Base-by-base conservation (phyloP, 2,797 vertebrate genomes). In the Huso huso region DNA sequence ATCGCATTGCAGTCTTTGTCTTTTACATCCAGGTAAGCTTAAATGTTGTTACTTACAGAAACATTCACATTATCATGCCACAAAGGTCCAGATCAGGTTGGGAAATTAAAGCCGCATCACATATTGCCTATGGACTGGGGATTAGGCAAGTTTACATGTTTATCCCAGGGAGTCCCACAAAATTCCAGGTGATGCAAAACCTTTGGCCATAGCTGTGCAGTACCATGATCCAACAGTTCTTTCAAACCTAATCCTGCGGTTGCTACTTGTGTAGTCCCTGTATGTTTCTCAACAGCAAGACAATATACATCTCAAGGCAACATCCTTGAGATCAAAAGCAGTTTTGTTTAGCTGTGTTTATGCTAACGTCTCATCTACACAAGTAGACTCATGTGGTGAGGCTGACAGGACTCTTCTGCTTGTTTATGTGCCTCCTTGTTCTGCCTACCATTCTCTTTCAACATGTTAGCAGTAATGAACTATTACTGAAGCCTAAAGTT, bases 231-330 rank as follows among this genome's bases (percentile, higher is more conserved):
- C 63, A 64, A 64, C 8, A 64, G 12, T 52, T 49, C 12, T 15
- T 51, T 23, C 51, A 53, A 64, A 64, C 23, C 50, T 18, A n/a
- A 63, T 64, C 50, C 9, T 64, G 51, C 51, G 63, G 49, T 51
- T 10, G 4, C 15, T 23, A 18, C n/a, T 52, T 18, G 23, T 49
- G 63, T 15, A 64, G 63, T 51, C 63, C 51, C 8, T 53, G 51
- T n/a, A 6, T 13, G 12, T n/a, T 58, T 7, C 55, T 58, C 55
- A 11, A 13, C 12, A 8, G 51, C 15, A 48, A 37, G 10, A 65
- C 48, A 55, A 51, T 37, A 52, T 23, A 55, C 15, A 18, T 18
- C 51, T 65, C 51, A 23, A 55, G 1, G 18, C 55, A 51, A 52
- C 63, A 65, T 13, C 63, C 63, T 51, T 13, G 13, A 51, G 18